A percentile compares a stretch with the other conserved stretches of the same genome.
These are phyloP conservation scores for Heliconius congener DNA, from an alignment of 1,140 invertebrate genomes.

Conservation along the genomic window DNA sequence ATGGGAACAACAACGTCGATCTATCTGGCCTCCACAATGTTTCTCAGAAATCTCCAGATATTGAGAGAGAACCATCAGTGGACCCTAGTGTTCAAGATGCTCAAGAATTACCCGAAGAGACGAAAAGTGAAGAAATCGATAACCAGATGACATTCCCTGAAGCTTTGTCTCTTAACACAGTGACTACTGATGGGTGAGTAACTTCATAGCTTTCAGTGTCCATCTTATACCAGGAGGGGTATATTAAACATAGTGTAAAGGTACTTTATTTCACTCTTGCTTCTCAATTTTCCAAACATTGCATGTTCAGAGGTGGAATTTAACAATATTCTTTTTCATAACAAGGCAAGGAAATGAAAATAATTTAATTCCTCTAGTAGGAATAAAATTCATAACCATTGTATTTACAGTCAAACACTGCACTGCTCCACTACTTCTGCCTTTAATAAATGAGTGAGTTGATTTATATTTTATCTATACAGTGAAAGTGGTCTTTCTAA, in stretches of 20 bases:
- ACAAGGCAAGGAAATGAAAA: too few species aligned
- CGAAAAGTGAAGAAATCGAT: slow-evolving; percentile 43
- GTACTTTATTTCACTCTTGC: too few species aligned
- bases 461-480: slow-evolving; percentile 5
- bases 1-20: slow-evolving; percentile 57
- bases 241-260: too few species aligned
- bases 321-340: too few species aligned
- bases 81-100: slow-evolving; percentile 35
- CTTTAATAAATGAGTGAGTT: neutral
- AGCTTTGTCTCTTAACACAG: slow-evolving; percentile 80
- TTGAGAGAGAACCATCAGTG: slow-evolving; percentile 42
- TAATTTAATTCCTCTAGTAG: too few species aligned
- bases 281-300: too few species aligned
- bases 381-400: too few species aligned
- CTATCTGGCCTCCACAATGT: slow-evolving; percentile 73
- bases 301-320: too few species aligned
- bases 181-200: slow-evolving; percentile 82
- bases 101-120: slow-evolving; percentile 40
- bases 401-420: too few species aligned
- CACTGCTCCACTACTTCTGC: too few species aligned
- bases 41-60: slow-evolving; percentile 57
- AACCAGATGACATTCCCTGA: slow-evolving; percentile 77
- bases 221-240: too few species aligned
- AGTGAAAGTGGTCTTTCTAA: slow-evolving; percentile 23
- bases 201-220: too few species aligned